Evolutionary conservation across 1,140 invertebrate species (phyloP).

Genomic region (Meloidogyne floridensis): DNA sequence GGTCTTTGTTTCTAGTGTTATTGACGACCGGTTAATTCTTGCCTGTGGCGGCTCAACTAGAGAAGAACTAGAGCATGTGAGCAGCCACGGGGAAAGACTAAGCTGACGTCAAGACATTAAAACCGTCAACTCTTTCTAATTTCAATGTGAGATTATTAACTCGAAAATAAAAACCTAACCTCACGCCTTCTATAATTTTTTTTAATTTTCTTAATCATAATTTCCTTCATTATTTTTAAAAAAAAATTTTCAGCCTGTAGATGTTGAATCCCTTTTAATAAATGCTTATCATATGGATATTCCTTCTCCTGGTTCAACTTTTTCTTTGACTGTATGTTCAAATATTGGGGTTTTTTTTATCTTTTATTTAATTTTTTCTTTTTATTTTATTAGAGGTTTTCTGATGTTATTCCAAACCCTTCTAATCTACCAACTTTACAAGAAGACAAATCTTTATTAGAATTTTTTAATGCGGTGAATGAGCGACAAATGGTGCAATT

Average conservation of each 20-base stretch:
- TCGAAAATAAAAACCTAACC: too few species aligned
- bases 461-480: constrained; percentile 59
- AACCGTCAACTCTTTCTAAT: too few species aligned
- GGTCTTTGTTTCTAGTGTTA: too few species aligned
- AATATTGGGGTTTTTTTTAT: constrained; percentile 23
- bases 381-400: constrained; percentile 34
- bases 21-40: too few species aligned
- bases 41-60: too few species aligned
- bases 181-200: too few species aligned
- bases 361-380: constrained; percentile 7
- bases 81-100: too few species aligned
- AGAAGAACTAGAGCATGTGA: too few species aligned
- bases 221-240: too few species aligned
- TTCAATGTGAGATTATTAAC: too few species aligned
- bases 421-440: constrained; percentile 50
- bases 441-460: constrained; percentile 57
- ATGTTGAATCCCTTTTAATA: constrained; percentile 53
- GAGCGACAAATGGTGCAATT: constrained; percentile 57
- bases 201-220: too few species aligned
- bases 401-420: constrained; percentile 33
- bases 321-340: constrained; percentile 36
- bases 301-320: constrained; percentile 48
- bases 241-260: constrained; percentile 31
- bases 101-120: too few species aligned
- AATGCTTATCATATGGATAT: constrained; percentile 60